Evolutionary conservation across 2,888 invertebrate species (phyloP), one percentile per base, ranked within the genome.

Genomic region (Acleris holmiana): DNA sequence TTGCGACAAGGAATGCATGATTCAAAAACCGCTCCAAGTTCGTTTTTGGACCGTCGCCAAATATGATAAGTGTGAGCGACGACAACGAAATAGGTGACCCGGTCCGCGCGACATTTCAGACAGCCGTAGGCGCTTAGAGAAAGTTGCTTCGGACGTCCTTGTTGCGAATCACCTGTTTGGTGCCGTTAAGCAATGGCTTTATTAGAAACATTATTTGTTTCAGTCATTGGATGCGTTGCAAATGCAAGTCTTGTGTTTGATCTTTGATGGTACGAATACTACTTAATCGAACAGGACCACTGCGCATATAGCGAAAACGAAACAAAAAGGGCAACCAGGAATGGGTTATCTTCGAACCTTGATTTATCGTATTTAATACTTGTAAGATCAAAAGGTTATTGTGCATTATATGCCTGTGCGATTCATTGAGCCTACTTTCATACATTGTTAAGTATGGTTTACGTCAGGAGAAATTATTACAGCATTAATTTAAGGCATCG

Each of bases 141-240:
- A 90, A 90, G 91, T 88, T 72, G 74, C 73, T 71, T 68, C 74
- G 73, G 60, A 54, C 73, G 88, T 88, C 88, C 89, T 89, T 88
- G 86, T 79, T 80, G 61, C 65, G 68, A 64, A 47, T 55, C 65
- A 65, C 65, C 65, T 65, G 64, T 48, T 64, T 40, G 46, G 50
- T 66, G 48, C 17, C 54, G 54, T 48, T 56, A 59, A 54, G 48
- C 54, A 56, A 44, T 23, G 19, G n/a, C 35, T 35, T 13, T 35
- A 35, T 35, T 35, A 35, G 29, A 29, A 8, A 29, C 29, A 35
- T 10, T 4, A 4, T 35, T 35, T 35, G 35, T 35, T 35, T 46
- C 41, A 47, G 17, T 10, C 35, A n/a, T 25, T 1, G 15, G 15
- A 44, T 6, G 17, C n/a, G 1, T 35, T 35, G 8, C 3, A 35